A percentile compares a stretch with the other conserved stretches of the same genome.
phyloP scores from a whole-genome alignment of 2,888 invertebrate species.

The Pelosia muscerda region DNA sequence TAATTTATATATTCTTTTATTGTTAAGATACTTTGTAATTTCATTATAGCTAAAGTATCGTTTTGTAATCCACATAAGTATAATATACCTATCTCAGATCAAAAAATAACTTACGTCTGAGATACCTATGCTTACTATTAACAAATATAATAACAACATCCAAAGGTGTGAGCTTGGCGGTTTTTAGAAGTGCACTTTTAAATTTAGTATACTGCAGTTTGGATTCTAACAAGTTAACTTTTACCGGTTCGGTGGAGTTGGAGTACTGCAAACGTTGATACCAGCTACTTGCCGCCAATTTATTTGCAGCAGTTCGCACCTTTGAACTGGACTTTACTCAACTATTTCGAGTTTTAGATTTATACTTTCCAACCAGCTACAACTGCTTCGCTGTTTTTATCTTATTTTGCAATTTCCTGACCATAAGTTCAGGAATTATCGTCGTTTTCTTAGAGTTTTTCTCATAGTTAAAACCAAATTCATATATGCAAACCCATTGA shows the following conservation, averaged over 20 bases:
- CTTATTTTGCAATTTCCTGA: background rate
- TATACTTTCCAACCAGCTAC: slow-evolving; percentile 38
- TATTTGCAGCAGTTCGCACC: slow-evolving; percentile 42
- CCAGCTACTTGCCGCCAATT: slow-evolving; percentile 47
- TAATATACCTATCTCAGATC: too few relatives aligned
- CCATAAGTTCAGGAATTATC: background rate
- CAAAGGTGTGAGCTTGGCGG: slow-evolving; percentile 12
- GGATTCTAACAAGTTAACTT: slow-evolving; percentile 46
- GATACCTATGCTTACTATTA: slow-evolving; percentile 1
- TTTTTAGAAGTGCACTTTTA: slow-evolving; percentile 22
- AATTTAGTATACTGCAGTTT: slow-evolving; percentile 30
- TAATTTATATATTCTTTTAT: background rate
- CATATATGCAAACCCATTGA: background rate
- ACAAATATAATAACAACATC: background rate
- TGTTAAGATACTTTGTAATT: background rate
- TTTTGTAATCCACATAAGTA: background rate
- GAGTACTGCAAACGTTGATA: slow-evolving; percentile 42
- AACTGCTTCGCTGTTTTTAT: background rate
- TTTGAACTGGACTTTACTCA: slow-evolving; percentile 32
- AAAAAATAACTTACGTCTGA: too few relatives aligned
- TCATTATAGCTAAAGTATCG: background rate
- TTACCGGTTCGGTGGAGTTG: slow-evolving; percentile 37
- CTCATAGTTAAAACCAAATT: background rate
- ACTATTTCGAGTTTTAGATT: slow-evolving; percentile 45
- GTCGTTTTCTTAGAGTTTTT: background rate